Evolutionary conservation across 2,113 vertebrate genomes (phyloP).

Genomic region (Rhagologus leucostigma): DNA sequence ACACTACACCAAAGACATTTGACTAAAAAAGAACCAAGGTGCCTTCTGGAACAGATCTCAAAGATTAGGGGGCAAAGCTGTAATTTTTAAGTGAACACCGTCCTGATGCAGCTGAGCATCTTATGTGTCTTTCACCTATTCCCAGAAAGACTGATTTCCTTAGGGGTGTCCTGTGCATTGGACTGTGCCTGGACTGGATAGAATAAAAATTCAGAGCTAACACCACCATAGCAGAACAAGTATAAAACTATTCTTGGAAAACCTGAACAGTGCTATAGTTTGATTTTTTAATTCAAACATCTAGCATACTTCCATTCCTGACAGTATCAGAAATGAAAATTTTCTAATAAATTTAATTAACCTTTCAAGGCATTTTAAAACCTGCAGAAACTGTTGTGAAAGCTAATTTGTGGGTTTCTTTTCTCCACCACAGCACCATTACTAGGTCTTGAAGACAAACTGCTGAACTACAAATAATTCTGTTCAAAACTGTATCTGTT

Average conservation of each 20-base stretch:
- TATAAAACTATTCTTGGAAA: not conserved
- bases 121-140: not conserved
- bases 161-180: not conserved
- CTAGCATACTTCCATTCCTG: not conserved
- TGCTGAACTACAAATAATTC: not conserved
- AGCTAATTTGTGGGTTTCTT: not conserved
- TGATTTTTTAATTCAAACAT: not conserved
- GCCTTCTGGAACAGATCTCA: not conserved
- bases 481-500: not conserved
- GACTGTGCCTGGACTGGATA: not conserved
- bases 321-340: not conserved
- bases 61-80: not conserved
- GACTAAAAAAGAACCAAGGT: not conserved
- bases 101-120: not conserved
- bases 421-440: not conserved
- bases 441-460: not conserved
- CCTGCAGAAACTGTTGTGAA: not conserved
- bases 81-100: not conserved
- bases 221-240: not conserved
- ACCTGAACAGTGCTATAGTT: not conserved
- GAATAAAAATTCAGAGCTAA: not conserved
- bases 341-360: not conserved
- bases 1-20: not conserved
- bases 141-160: not conserved
- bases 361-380: not conserved